phyloP scores from a whole-genome alignment of 1,140 invertebrate species.

The Tachypleus tridentatus region DNA sequence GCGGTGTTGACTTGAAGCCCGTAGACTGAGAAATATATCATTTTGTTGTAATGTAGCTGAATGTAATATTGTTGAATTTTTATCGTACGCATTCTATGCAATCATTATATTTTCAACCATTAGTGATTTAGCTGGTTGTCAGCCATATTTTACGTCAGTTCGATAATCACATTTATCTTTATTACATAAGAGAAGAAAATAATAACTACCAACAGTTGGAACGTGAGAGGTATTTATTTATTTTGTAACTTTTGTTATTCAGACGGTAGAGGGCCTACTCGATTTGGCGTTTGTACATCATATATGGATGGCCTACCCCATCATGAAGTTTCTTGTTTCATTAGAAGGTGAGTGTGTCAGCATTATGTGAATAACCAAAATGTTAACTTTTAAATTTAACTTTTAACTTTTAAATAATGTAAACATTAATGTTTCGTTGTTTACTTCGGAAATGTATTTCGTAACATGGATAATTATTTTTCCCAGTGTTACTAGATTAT shows the following conservation, averaged over 20 bases:
- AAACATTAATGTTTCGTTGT: too few species aligned
- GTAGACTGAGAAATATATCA: too few species aligned
- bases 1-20: too few species aligned
- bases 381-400: background rate
- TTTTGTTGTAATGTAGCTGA: too few species aligned
- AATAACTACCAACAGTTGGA: too few species aligned
- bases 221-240: background rate
- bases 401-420: background rate
- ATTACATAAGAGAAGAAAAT: too few species aligned
- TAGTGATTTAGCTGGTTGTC: too few species aligned
- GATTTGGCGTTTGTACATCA: slow-evolving; percentile 33
- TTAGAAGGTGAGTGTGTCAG: slow-evolving; percentile 31
- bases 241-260: background rate
- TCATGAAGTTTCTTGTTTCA: slow-evolving; percentile 26
- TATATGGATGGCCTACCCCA: slow-evolving; percentile 28
- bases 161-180: too few species aligned
- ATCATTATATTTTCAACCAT: too few species aligned
- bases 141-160: too few species aligned
- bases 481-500: background rate
- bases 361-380: background rate
- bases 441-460: background rate
- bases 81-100: too few species aligned
- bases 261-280: slow-evolving; percentile 20
- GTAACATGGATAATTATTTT: background rate
- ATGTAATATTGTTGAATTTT: too few species aligned